A percentile compares a stretch with the other conserved stretches of the same genome.
phyloP scores from a whole-genome alignment of 2,113 vertebrate species.

The Centropus bengalensis region DNA sequence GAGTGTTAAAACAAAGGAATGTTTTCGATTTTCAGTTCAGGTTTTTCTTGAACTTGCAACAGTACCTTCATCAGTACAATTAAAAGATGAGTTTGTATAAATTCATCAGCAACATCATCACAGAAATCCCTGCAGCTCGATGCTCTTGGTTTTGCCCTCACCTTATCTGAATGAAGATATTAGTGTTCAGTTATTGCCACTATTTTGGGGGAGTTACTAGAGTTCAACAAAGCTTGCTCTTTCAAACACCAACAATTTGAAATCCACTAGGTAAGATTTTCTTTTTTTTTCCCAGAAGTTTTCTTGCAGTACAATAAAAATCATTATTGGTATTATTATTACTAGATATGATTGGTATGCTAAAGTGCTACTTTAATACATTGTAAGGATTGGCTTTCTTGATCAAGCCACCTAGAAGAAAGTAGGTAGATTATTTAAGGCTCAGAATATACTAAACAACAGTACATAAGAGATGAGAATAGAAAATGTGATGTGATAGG shows the following conservation, averaged over 20 bases:
- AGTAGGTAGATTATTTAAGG: background rate
- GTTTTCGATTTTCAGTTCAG: background rate
- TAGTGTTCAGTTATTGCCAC: background rate
- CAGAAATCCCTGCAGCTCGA: background rate
- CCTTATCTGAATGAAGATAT: background rate
- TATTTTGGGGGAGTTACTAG: background rate
- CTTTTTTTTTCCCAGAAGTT: background rate
- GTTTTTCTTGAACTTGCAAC: background rate
- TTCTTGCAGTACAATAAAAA: background rate
- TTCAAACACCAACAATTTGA: background rate
- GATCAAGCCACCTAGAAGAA: background rate
- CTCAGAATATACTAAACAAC: background rate
- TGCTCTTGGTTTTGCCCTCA: background rate
- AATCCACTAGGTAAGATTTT: background rate
- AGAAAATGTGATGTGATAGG: background rate
- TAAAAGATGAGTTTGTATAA: background rate
- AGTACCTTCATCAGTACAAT: background rate
- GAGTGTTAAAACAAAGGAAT: background rate
- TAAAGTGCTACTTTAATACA: background rate
- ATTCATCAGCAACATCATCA: background rate
- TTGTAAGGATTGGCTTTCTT: background rate
- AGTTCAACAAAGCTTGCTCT: background rate
- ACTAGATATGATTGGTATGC: accelerated
- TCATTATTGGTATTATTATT: too few relatives aligned
- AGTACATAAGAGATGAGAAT: background rate